Evolutionary conservation across 2,113 vertebrate species (phyloP), one percentile per base, ranked within the genome.

Genomic region (Mystacornis crossleyi): DNA sequence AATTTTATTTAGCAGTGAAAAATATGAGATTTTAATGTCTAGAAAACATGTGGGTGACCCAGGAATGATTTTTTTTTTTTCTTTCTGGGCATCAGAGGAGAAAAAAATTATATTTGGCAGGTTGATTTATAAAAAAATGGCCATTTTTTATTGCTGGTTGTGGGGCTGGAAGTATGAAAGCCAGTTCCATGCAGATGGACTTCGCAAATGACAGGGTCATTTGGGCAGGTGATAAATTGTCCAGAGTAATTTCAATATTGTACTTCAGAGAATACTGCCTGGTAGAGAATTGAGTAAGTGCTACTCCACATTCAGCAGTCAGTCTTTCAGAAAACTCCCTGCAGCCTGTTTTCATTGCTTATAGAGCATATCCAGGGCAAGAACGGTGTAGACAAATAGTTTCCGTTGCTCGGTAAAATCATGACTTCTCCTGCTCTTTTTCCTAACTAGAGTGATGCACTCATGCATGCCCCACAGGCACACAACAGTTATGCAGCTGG

Each of bases 211-310:
- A 86, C 64, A 80, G 58, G 62, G 61, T 91, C 66, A n/a, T 89
- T 93, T 93, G 54, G 29, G 20, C 25, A 85, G 78, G 66, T 80
- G 74, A 93, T 90, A 81, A 78, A 95, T 90, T 80, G 82, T 92
- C 47, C 71, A 53, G 62, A 71, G 58, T 85, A 69, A 96, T 94
- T 88, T 94, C 34, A 83, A 69, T 85, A 91, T 58, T 77, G 33
- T 79, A 18, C 66, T 94, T 91, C 31, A 79, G 62, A 67, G 84
- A 89, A 50, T 69, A 57, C 17, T 85, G 53, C 40, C 45, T 93
- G 23, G 16, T 60, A 61, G 40, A 91, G 48, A 66, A 78, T 67
- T 73, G 67, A 79, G 36, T 81, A 85, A 93, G 38, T 77, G 58
- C 66, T 90, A 28, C 26, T 93, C 42, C 47, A 57, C 54, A 42